These are phyloP conservation scores for Mus minutoides DNA, from an alignment of 2,797 vertebrate species.

Conservation along the genomic window DNA sequence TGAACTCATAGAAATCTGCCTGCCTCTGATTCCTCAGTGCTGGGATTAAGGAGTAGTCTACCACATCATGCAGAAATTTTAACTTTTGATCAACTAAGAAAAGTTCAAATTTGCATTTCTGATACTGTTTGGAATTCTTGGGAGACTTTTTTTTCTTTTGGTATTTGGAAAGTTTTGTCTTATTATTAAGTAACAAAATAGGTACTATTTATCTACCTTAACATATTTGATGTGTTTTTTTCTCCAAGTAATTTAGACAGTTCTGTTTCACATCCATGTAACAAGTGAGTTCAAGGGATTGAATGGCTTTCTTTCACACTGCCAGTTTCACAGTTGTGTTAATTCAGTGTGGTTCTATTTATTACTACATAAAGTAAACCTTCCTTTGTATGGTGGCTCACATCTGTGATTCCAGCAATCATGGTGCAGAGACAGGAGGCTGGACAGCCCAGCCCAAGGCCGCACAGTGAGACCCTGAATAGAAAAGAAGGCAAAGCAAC, in stretches of 20 bases:
- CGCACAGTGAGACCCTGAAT: neutral
- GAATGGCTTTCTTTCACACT: constrained; percentile 48
- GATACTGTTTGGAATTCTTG: constrained; percentile 37
- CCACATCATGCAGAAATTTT: neutral
- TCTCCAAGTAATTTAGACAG: constrained; percentile 38
- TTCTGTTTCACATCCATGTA: constrained; percentile 56
- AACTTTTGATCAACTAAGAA: constrained; percentile 9
- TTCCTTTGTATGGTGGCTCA: neutral
- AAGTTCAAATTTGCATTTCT: constrained; percentile 47
- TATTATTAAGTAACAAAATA: constrained; percentile 23
- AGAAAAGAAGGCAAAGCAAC: neutral
- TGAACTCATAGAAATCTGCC: neutral
- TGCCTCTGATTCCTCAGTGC: no score
- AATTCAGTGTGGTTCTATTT: neutral
- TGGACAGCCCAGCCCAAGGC: neutral
- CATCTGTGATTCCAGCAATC: neutral
- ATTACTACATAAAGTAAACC: constrained; percentile 27
- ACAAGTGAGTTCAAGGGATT: constrained; percentile 12
- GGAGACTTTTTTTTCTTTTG: neutral
- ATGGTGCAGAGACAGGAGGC: neutral
- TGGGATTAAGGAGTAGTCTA: neutral
- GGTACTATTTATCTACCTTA: constrained; percentile 43
- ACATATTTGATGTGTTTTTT: neutral
- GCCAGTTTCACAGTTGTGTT: neutral
- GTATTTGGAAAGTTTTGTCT: constrained; percentile 55